Conservation (phyloP, 2,888 invertebrate species). For the Drosophila robusta region DNA sequence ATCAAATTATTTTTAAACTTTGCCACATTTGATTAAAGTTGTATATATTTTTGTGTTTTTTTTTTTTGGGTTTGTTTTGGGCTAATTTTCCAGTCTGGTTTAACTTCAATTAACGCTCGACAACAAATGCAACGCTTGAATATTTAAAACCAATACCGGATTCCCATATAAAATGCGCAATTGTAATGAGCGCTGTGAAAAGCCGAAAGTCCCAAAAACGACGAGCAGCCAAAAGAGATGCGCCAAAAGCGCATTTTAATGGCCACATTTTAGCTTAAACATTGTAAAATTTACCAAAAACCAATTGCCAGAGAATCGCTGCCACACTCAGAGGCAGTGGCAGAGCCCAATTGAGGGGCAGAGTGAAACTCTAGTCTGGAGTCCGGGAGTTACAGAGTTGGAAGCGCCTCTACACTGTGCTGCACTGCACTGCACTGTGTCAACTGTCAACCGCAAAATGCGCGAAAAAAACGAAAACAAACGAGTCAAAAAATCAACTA, state of each 20-base stretch:
- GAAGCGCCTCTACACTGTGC: constrained; percentile 9
- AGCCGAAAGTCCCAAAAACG: constrained; percentile 12
- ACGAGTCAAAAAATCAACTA: constrained; percentile 50
- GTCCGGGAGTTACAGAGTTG: constrained; percentile 19
- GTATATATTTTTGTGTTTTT: constrained; percentile 5
- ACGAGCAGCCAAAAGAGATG: constrained; percentile 8
- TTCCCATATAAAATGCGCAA: constrained; percentile 68
- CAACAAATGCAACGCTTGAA: constrained; percentile 63
- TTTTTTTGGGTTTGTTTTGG: constrained; percentile 25
- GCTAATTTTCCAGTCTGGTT: constrained; percentile 35
- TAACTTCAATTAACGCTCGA: constrained; percentile 58
- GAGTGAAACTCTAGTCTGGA: constrained; percentile 9
- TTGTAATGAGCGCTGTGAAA: constrained; percentile 46
- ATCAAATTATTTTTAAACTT: constrained; percentile 1
- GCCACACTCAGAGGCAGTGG: background rate
- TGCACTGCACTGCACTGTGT: constrained; percentile 61
- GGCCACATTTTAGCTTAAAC: constrained; percentile 74
- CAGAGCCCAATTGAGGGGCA: background rate
- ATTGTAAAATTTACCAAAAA: constrained; percentile 57
- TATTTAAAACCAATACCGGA: constrained; percentile 72
- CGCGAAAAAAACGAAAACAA: constrained; percentile 53
- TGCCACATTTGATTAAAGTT: constrained; percentile 8
- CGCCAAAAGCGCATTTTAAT: constrained; percentile 65
- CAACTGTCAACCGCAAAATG: constrained; percentile 75
- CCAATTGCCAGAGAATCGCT: constrained; percentile 51